These are phyloP conservation scores for Sarcophaga caerulescens DNA, from an alignment of 2,888 invertebrate species.

Conservation along the genomic window DNA sequence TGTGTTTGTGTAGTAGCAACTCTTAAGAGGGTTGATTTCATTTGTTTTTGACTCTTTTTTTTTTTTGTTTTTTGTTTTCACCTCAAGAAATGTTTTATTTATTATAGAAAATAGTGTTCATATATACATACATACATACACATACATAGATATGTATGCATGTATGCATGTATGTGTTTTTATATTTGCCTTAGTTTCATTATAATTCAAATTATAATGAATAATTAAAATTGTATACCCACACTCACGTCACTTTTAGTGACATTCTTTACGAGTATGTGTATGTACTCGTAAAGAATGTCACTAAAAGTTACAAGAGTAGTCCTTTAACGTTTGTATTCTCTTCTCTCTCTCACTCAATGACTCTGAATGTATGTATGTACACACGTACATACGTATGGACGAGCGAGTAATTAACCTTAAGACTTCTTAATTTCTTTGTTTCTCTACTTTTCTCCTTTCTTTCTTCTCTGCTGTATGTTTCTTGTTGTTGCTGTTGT, in stretches of 20 bases:
- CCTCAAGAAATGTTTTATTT: neutral
- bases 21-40: neutral
- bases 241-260: neutral
- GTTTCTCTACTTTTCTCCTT: neutral
- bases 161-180: too few relatives aligned
- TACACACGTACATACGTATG: too few relatives aligned
- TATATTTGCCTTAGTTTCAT: conserved; percentile 13
- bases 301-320: conserved; percentile 17
- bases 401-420: conserved; percentile 37
- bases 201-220: conserved; percentile 50
- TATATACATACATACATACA: neutral
- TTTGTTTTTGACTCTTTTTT: neutral
- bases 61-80: neutral
- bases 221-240: conserved; percentile 47
- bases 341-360: neutral
- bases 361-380: neutral
- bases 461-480: neutral
- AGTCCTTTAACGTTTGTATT: neutral
- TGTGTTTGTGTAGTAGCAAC: neutral
- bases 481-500: neutral
- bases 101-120: neutral
- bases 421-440: conserved; percentile 32
- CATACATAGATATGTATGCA: neutral
- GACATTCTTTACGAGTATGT: too few relatives aligned
- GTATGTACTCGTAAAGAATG: neutral